Evolutionary conservation across 1,140 invertebrate genomes (phyloP).

Genomic region (Zaprionus lachaisei): DNA sequence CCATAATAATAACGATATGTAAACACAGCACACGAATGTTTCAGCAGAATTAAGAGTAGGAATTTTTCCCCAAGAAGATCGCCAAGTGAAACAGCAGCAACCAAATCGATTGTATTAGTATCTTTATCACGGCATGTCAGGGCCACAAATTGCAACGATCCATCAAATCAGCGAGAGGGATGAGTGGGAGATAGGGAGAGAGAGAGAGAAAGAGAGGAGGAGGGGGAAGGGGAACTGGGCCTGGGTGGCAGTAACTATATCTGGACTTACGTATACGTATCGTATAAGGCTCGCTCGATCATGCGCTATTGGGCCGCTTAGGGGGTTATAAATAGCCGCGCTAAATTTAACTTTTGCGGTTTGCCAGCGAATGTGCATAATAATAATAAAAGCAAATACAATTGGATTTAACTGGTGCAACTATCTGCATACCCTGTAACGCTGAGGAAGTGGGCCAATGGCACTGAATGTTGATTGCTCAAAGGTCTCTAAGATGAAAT

Average conservation of each 20-base stretch:
- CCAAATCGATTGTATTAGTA: slow-evolving; percentile 78
- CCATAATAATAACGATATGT: slow-evolving; percentile 37
- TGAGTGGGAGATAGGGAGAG: background rate
- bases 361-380: slow-evolving; percentile 53
- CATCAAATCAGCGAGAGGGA: slow-evolving; percentile 58
- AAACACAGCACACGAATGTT: slow-evolving; percentile 47
- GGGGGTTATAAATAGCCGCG: slow-evolving; percentile 77
- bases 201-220: background rate
- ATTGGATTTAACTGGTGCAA: slow-evolving; percentile 59
- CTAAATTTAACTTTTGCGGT: slow-evolving; percentile 83
- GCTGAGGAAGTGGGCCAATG: background rate
- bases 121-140: slow-evolving; percentile 77
- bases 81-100: slow-evolving; percentile 27
- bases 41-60: slow-evolving; percentile 57
- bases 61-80: slow-evolving; percentile 35
- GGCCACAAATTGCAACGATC: slow-evolving; percentile 77
- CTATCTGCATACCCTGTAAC: slow-evolving; percentile 13
- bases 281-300: slow-evolving; percentile 66
- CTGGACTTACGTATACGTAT: slow-evolving; percentile 66
- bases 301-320: slow-evolving; percentile 70
- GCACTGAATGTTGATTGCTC: background rate
- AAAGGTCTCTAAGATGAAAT: too few species aligned
- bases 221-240: slow-evolving; percentile 18
- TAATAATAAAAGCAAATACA: slow-evolving; percentile 58
- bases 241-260: slow-evolving; percentile 71